Conservation (phyloP, 2,113 vertebrate genomes). For the Microtus oregoni region DNA sequence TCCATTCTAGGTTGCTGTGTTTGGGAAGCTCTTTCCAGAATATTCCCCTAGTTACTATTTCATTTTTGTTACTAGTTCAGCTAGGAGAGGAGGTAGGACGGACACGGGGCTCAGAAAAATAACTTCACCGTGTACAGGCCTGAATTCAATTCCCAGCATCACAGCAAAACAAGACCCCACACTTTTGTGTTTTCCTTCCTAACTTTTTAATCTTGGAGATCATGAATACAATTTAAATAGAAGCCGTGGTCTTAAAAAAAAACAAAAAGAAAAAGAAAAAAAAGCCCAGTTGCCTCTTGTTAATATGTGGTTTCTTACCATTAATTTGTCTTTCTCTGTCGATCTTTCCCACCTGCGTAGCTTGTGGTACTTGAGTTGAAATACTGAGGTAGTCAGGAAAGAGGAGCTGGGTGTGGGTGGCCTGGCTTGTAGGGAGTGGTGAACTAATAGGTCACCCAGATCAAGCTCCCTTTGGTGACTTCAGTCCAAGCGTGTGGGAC, state of each 20-base stretch:
- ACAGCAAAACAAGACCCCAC: not conserved
- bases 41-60: not conserved
- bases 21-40: not conserved
- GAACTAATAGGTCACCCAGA: too few relatives aligned
- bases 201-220: not conserved
- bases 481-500: not conserved
- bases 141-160: not conserved
- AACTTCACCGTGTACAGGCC: not conserved
- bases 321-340: not conserved
- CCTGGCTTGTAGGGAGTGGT: not conserved
- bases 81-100: not conserved
- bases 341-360: not conserved
- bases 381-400: not conserved
- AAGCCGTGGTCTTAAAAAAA: not conserved
- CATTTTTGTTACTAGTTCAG: not conserved
- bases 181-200: not conserved
- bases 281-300: not conserved
- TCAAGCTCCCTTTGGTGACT: not conserved
- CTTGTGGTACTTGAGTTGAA: not conserved
- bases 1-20: not conserved
- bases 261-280: too few relatives aligned
- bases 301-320: not conserved
- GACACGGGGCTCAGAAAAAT: not conserved
- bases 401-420: not conserved
- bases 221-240: slow-evolving; percentile 7